These are phyloP conservation scores for Stegophylla sp. DNA, from an alignment of 2,888 invertebrate genomes.

Conservation along the genomic window DNA sequence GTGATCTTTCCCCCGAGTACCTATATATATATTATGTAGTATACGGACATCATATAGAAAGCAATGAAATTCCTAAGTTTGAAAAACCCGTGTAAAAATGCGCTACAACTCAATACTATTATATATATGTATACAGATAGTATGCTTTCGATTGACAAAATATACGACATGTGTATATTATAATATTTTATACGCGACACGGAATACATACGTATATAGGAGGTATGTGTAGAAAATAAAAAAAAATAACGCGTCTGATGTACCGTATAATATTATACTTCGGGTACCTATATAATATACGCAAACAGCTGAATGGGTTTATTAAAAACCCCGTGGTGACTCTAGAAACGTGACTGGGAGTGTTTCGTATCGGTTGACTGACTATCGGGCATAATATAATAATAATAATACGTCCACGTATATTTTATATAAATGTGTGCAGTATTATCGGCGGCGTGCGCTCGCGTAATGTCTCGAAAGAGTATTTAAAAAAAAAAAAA, in stretches of 20 bases:
- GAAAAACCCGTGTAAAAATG: neutral
- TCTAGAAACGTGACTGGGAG: constrained; percentile 55
- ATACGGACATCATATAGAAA: constrained; percentile 21
- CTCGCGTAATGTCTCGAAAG: constrained; percentile 52
- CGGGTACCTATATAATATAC: no score
- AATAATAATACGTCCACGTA: constrained; percentile 6
- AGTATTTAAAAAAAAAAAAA: constrained; percentile 11
- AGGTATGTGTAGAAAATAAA: neutral
- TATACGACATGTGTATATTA: neutral
- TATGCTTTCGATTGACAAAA: constrained; percentile 21
- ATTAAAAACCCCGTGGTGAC: constrained; percentile 40
- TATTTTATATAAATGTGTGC: neutral
- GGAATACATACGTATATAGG: neutral
- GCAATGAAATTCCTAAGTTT: neutral
- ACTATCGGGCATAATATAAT: constrained; percentile 34
- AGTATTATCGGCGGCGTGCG: constrained; percentile 34
- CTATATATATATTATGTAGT: no score
- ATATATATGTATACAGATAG: neutral
- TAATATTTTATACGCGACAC: neutral
- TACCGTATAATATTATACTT: no score
- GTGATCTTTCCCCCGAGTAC: no score
- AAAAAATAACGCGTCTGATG: neutral
- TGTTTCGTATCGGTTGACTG: constrained; percentile 54
- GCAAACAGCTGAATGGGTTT: constrained; percentile 38
- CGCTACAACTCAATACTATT: no score